phyloP scores from a whole-genome alignment of 2,888 invertebrate species.

The Dolichomitus sp. region DNA sequence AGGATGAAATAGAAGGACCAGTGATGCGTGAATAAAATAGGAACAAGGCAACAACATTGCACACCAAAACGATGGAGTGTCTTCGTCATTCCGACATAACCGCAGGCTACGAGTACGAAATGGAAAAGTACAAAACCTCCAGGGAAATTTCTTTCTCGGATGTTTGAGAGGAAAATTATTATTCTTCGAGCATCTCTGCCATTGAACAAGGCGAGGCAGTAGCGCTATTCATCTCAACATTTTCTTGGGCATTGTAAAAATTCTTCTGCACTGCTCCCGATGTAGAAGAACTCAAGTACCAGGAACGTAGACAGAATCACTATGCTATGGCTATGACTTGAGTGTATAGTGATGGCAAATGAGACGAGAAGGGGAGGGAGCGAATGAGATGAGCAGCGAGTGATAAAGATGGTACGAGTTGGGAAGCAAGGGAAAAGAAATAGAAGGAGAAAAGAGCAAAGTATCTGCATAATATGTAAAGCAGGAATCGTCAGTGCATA shows the following conservation, averaged over 20 bases:
- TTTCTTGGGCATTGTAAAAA: slow-evolving; percentile 21
- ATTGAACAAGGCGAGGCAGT: slow-evolving; percentile 13
- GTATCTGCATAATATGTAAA: slow-evolving; percentile 73
- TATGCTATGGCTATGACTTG: background rate
- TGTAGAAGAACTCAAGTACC: slow-evolving; percentile 37
- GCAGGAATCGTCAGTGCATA: slow-evolving; percentile 57
- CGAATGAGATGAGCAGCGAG: slow-evolving; percentile 26
- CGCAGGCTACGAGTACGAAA: background rate
- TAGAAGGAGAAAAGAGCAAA: slow-evolving; percentile 45
- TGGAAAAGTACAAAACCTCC: background rate
- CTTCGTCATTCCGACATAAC: background rate
- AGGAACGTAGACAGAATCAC: background rate
- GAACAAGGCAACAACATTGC: background rate
- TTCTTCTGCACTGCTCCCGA: slow-evolving; percentile 14
- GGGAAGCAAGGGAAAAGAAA: slow-evolving; percentile 13
- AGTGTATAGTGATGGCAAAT: slow-evolving; percentile 26
- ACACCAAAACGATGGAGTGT: background rate
- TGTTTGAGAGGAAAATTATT: slow-evolving; percentile 11
- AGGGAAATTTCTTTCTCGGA: background rate
- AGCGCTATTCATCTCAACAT: slow-evolving; percentile 9
- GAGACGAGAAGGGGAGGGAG: slow-evolving; percentile 12
- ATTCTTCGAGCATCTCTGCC: slow-evolving; percentile 11
- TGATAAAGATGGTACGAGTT: slow-evolving; percentile 18
- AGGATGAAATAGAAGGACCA: background rate
- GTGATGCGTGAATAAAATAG: background rate